Percentiles rank a stretch among this genome's conserved stretches.
Conservation (phyloP, 2,888 invertebrate genomes). For the Eucera pruinosa region DNA sequence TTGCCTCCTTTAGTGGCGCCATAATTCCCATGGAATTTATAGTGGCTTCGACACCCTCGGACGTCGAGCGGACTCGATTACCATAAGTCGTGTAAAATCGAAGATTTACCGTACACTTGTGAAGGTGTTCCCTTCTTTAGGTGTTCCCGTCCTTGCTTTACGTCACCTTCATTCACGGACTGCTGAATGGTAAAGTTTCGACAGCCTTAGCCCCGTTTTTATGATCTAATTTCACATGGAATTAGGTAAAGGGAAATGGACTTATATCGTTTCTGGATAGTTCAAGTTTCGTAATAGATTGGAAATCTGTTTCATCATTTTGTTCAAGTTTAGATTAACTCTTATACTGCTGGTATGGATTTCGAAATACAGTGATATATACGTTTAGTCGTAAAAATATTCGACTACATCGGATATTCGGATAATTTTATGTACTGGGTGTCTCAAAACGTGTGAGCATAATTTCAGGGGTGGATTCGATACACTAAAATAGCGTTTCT, state of each 20-base stretch:
- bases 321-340: no score
- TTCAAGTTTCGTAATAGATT: no score
- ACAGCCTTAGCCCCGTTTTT: background rate
- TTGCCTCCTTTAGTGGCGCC: constrained; percentile 58
- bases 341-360: no score
- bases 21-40: constrained; percentile 59
- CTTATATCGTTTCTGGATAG: background rate
- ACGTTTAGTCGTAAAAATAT: no score
- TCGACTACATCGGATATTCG: no score
- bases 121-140: constrained; percentile 3
- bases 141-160: background rate
- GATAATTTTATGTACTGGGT: no score
- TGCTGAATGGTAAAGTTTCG: background rate
- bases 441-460: no score
- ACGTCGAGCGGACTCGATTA: constrained; percentile 60
- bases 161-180: constrained; percentile 25
- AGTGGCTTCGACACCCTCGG: constrained; percentile 59
- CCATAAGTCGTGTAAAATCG: constrained; percentile 66
- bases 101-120: constrained; percentile 57
- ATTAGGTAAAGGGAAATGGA: background rate
- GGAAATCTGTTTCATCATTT: no score
- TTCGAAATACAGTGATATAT: no score
- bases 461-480: no score
- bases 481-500: no score
- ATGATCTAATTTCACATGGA: background rate